phyloP scores from a whole-genome alignment of 2,888 invertebrate genomes.

The Hirtodrosophila alboralis region DNA sequence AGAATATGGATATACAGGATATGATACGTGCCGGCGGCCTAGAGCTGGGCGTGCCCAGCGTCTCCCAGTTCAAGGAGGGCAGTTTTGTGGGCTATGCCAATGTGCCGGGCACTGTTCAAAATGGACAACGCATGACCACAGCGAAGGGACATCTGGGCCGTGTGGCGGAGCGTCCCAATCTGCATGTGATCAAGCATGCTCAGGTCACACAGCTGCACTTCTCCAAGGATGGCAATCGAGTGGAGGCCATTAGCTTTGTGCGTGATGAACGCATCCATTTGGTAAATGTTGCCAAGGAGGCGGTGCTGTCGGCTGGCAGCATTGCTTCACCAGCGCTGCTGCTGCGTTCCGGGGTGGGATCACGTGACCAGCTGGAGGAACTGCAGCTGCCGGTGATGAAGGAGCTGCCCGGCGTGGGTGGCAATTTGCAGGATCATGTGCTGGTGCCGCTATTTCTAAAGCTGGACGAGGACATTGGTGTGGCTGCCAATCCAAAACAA shows the following conservation, averaged over 20 bases:
- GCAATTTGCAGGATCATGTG: slow-evolving; percentile 92
- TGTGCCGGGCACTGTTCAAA: slow-evolving; percentile 85
- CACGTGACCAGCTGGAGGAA: slow-evolving; percentile 59
- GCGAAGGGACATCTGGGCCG: slow-evolving; percentile 89
- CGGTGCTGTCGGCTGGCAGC: slow-evolving; percentile 80
- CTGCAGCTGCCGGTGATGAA: slow-evolving; percentile 62
- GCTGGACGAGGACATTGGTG: slow-evolving; percentile 80
- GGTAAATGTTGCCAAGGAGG: slow-evolving; percentile 69
- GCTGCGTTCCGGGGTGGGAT: slow-evolving; percentile 82
- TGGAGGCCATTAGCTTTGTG: slow-evolving; percentile 84
- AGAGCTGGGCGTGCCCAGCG: slow-evolving; percentile 84
- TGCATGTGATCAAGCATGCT: slow-evolving; percentile 86
- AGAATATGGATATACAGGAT: slow-evolving; percentile 42
- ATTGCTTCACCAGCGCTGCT: slow-evolving; percentile 81
- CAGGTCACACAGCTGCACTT: slow-evolving; percentile 86
- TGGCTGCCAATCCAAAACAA: slow-evolving; percentile 65
- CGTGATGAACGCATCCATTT: slow-evolving; percentile 84
- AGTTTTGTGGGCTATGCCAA: slow-evolving; percentile 85
- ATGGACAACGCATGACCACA: slow-evolving; percentile 90
- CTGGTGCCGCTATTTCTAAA: slow-evolving; percentile 84
- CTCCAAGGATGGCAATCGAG: slow-evolving; percentile 77
- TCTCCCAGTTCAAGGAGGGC: slow-evolving; percentile 82
- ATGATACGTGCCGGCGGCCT: slow-evolving; percentile 84
- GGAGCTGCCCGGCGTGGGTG: slow-evolving; percentile 85
- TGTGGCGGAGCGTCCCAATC: slow-evolving; percentile 85